Percentiles rank a stretch among this genome's conserved stretches.
phyloP scores from a whole-genome alignment of 2,888 invertebrate genomes.

The Drepana falcataria region DNA sequence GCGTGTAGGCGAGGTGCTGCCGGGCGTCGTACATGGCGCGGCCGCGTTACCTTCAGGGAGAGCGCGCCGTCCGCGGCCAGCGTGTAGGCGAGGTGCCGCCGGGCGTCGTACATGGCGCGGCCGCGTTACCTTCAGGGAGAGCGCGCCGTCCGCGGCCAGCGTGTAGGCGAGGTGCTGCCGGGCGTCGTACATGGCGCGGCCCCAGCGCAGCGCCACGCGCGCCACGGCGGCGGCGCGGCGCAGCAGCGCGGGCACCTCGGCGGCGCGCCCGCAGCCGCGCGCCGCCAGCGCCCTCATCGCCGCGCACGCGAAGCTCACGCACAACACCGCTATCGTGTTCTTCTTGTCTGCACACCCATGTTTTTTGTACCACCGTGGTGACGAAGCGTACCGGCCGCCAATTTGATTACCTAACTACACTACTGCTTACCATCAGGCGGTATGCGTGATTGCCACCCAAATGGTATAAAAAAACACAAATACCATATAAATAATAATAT shows the following conservation, averaged over 20 bases:
- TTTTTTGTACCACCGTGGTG: too few species aligned
- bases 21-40: too few species aligned
- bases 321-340: constrained; percentile 39
- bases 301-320: constrained; percentile 43
- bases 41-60: constrained; percentile 51
- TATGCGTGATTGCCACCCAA: too few species aligned
- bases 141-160: constrained; percentile 27
- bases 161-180: constrained; percentile 46
- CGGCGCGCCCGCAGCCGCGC: constrained; percentile 15
- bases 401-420: too few species aligned
- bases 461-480: too few species aligned
- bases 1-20: too few species aligned
- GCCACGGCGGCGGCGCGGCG: constrained; percentile 34
- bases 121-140: constrained; percentile 57
- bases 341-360: constrained; percentile 30
- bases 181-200: constrained; percentile 46
- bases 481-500: too few species aligned
- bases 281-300: constrained; percentile 35
- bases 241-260: constrained; percentile 30
- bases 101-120: too few species aligned
- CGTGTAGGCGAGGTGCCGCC: constrained; percentile 1
- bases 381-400: too few species aligned
- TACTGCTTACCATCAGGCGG: too few species aligned
- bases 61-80: constrained; percentile 33
- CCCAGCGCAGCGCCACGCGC: constrained; percentile 42